Base-by-base conservation (phyloP, 2,113 vertebrate species). In the Pyrgilauda ruficollis region DNA sequence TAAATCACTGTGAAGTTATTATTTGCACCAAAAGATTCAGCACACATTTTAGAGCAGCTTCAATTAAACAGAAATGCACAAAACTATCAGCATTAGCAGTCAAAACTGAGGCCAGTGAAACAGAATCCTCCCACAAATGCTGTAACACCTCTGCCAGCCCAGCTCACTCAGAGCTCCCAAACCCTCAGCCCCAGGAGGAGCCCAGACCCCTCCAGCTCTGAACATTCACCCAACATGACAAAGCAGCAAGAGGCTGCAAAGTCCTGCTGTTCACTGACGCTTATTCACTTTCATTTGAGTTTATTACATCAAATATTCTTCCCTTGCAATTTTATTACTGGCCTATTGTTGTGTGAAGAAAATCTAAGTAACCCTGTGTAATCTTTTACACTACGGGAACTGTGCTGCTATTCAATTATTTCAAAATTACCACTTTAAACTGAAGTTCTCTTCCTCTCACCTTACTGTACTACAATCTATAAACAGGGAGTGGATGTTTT, bases 341-440 rank as follows among this genome's bases (percentile, higher is more conserved):
- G 87, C 31, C 78, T 84, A 93, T 64, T n/a, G 1, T 47, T 91
- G 15, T 86, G 39, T 97, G 85, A 96, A 97, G 63, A 91, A 96
- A 96, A 72, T 13, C 11, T 76, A 92, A 50, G 67, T 61, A 78
- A 89, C 61, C 47, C 63, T 35, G 31, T 49, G 82, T 89, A 96
- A 95, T 91, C 78, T 75, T 81, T 84, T 69, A 67, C 58, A 93
- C 0, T 0, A 84, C 8, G n/a, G 66, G 56, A 95, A 94, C 93
- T 96, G 91, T 23, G 28, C 37, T 94, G 58, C 66, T 90, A 94
- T 90, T 95, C 87, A 91, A 75, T 95, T 97, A 93, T 72, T 97
- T 95, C 69, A 86, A 95, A 95, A 94, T 93, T 90, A 86, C 67
- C 68, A 66, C 63, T 83, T 84, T 27, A 31, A 91, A 85, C 41